phyloP scores from a whole-genome alignment of 2,797 vertebrate genomes.

The Rhyacichthys aspro region DNA sequence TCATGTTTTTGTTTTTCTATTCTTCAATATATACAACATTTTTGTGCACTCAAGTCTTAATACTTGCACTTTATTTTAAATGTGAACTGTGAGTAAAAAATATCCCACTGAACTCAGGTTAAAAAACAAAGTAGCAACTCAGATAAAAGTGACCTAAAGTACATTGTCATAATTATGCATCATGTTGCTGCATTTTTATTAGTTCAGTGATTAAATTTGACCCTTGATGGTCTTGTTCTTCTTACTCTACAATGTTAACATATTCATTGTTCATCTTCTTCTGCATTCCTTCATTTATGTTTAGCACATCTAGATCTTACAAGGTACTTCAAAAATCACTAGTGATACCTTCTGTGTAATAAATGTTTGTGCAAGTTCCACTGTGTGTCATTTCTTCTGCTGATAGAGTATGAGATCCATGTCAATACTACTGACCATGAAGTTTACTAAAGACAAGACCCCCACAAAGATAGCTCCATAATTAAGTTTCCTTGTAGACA shows the following conservation, averaged over 20 bases:
- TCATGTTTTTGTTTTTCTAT: constrained; percentile 5
- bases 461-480: constrained; percentile 49
- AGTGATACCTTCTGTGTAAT: neutral
- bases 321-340: neutral
- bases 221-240: constrained; percentile 10
- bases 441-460: constrained; percentile 51
- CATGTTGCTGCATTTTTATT: neutral
- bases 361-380: neutral
- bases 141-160: neutral
- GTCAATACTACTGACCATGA: no score
- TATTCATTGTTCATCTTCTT: neutral
- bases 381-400: neutral
- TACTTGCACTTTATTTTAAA: constrained; percentile 39
- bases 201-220: neutral
- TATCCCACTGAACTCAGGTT: constrained; percentile 35
- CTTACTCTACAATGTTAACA: neutral
- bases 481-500: constrained; percentile 76
- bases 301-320: neutral
- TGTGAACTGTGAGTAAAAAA: constrained; percentile 41
- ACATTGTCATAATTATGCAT: neutral
- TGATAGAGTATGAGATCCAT: no score
- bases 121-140: constrained; percentile 25
- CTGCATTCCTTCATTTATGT: constrained; percentile 13
- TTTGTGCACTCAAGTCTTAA: constrained; percentile 12
- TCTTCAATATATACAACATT: constrained; percentile 2